Evolutionary conservation across 2,797 vertebrate species (phyloP).

Genomic region (Fringilla coelebs): DNA sequence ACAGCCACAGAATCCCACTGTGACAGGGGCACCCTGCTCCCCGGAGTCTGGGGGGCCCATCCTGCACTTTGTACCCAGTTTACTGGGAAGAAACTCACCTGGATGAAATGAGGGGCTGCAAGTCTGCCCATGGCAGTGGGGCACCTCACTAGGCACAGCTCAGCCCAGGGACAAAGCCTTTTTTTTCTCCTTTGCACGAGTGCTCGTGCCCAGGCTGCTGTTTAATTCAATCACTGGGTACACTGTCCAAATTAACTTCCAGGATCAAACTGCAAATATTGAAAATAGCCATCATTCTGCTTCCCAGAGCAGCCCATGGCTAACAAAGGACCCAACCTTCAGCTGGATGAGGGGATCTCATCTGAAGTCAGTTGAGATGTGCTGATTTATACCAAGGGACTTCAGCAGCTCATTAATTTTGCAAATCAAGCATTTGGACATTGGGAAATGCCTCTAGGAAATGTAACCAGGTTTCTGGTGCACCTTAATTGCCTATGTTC

Average conservation of each 20-base stretch:
- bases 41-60: not conserved
- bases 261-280: conserved; percentile 31
- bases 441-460: conserved; percentile 61
- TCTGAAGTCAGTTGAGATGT: conserved; percentile 25
- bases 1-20: not conserved
- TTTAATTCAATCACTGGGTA: not conserved
- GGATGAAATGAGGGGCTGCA: not conserved
- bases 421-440: conserved; percentile 62
- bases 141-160: not conserved
- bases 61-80: not conserved
- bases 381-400: conserved; percentile 31
- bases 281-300: conserved; percentile 23
- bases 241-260: conserved; percentile 17
- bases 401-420: conserved; percentile 57
- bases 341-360: not conserved
- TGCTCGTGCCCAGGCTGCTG: not conserved
- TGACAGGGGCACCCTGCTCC: not conserved
- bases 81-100: not conserved
- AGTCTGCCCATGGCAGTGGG: not conserved
- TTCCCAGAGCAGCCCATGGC: not conserved
- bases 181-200: not conserved
- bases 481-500: conserved; percentile 60
- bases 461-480: conserved; percentile 61
- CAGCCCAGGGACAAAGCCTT: not conserved
- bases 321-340: not conserved